These are phyloP conservation scores for Criorhina ranunculi DNA, from an alignment of 2,888 invertebrate genomes.

Conservation along the genomic window DNA sequence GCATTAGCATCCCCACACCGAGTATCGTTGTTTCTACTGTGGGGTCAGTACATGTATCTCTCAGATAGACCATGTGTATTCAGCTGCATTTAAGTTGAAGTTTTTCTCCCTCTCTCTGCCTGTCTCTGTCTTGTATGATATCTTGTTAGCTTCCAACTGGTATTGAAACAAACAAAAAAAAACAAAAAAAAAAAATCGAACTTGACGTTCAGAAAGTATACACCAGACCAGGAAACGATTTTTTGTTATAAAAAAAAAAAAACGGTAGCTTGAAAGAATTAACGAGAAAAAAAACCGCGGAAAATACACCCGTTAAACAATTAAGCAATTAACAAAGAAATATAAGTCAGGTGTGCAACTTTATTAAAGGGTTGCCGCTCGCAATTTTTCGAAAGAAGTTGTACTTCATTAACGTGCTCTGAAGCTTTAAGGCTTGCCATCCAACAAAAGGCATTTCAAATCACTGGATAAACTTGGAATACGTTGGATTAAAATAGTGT, in stretches of 20 bases:
- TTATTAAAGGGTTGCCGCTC: constrained; percentile 31
- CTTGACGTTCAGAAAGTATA: background rate
- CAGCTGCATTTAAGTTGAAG: constrained; percentile 19
- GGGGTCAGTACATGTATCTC: constrained; percentile 37
- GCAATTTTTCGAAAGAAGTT: too few species aligned
- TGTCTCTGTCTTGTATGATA: constrained; percentile 5
- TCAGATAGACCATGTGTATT: constrained; percentile 23
- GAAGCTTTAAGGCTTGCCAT: too few species aligned
- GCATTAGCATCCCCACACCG: constrained; percentile 38
- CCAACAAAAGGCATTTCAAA: too few species aligned
- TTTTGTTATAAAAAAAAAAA: constrained; percentile 12
- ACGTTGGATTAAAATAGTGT: too few species aligned
- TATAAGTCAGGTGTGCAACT: constrained; percentile 36
- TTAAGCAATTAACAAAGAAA: constrained; percentile 58
- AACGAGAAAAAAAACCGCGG: constrained; percentile 2
- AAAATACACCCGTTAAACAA: constrained; percentile 30
- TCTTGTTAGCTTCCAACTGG: constrained; percentile 5
- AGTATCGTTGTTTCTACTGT: constrained; percentile 33
- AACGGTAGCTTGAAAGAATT: constrained; percentile 16
- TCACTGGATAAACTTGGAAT: too few species aligned
- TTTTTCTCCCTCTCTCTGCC: constrained; percentile 1
- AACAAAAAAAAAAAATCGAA: background rate
- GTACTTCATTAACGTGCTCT: too few species aligned
- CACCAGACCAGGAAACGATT: constrained; percentile 58
- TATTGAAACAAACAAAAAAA: background rate